Conservation (phyloP, 2,888 invertebrate genomes). For the Lamellibrachia satsuma region DNA sequence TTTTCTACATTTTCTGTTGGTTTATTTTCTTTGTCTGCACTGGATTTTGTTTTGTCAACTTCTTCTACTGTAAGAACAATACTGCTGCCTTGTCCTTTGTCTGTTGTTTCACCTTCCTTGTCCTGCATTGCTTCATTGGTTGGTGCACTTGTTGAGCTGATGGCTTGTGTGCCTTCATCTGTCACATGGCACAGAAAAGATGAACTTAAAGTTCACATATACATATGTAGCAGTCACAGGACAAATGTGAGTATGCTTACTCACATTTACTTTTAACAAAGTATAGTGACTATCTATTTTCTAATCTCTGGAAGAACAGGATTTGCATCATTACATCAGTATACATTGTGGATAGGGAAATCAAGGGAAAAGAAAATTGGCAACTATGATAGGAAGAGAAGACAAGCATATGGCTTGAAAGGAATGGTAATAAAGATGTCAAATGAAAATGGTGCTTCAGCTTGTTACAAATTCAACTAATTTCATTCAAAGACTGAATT, state of each 20-base stretch:
- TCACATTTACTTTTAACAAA: too few species aligned
- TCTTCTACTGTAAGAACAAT: neutral
- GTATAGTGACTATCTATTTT: too few species aligned
- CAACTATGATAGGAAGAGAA: too few species aligned
- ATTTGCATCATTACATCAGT: too few species aligned
- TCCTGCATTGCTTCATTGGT: neutral
- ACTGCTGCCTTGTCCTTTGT: neutral
- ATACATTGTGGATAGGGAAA: too few species aligned
- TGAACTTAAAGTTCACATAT: neutral
- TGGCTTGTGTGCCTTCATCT: neutral
- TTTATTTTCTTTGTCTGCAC: neutral
- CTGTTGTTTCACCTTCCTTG: neutral
- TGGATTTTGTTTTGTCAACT: neutral
- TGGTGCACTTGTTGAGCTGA: neutral
- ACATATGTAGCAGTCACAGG: neutral
- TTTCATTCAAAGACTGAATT: neutral
- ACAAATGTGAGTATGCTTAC: neutral
- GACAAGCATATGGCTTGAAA: too few species aligned
- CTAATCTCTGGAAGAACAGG: too few species aligned
- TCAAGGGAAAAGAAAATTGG: too few species aligned
- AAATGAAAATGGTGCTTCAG: too few species aligned
- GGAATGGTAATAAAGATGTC: too few species aligned
- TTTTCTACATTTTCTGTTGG: neutral
- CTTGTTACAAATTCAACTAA: neutral
- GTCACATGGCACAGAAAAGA: neutral